Evolutionary conservation across 2,113 vertebrate species (phyloP), one percentile per base, ranked within the genome.

Genomic region (Hepsetus odoe): DNA sequence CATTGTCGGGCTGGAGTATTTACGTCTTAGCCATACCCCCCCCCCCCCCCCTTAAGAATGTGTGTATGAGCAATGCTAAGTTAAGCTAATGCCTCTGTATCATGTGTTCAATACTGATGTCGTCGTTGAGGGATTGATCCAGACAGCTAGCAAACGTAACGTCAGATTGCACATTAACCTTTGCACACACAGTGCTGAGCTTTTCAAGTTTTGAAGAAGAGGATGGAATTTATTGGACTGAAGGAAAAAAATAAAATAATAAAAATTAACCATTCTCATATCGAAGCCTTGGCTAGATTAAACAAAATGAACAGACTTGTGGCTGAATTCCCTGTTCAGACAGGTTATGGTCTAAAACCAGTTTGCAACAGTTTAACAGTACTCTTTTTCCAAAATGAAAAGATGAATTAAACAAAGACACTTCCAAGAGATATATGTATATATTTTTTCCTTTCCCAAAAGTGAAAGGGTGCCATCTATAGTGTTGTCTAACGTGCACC

Each of bases 401-500:
- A 76, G 16, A 20, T 72, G 22, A 66, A 53, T 44, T 42, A 58
- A 59, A 68, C 69, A 56, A 61, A 62, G 44, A 38, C 35, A 69
- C n/a, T 68, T 56, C n/a, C n/a, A n/a, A n/a, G n/a, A n/a, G n/a
- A n/a, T n/a, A n/a, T n/a, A n/a, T n/a, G n/a, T n/a, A n/a, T n/a
- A 18, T 24, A 12, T 13, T 71, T 56, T 84, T 83, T 80, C 32
- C 55, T 46, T 65, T 83, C 38, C 56, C 40, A 67, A 30, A 72
- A 80, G 84, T 81, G 83, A 81, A 76, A 85, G 35, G 79, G 74
- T 85, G 82, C 58, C 53, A 75, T 79, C 82, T 82, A 77, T 82
- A 87, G 80, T 89, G 87, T 58, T 62, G 44, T 75, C 80, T 85
- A 79, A 82, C 80, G 83, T 88, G 85, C 86, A 86, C 80, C 82